A percentile compares a stretch with the other conserved stretches of the same genome.
Evolutionary conservation across 2,888 invertebrate genomes (phyloP).

Genomic region (Hanleya hanleyi): DNA sequence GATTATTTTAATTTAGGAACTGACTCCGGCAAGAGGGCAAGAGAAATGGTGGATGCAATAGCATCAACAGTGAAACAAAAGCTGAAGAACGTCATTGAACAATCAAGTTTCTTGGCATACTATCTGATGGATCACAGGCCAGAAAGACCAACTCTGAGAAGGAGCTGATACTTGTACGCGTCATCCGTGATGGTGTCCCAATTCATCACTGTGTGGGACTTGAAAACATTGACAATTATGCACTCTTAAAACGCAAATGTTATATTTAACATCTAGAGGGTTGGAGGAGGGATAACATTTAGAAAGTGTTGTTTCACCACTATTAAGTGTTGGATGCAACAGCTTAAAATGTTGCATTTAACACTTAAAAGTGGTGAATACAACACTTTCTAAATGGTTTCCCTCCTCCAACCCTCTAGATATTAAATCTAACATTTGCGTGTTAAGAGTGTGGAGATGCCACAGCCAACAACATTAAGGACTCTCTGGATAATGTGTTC

Average conservation of each 20-base stretch:
- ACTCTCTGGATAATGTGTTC: neutral
- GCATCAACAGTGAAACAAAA: neutral
- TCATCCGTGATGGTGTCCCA: slow-evolving; percentile 10
- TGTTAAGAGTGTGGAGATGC: slow-evolving; percentile 11
- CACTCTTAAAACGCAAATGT: too few species aligned
- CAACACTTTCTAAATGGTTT: too few species aligned
- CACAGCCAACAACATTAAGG: slow-evolving; percentile 6
- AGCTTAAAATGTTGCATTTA: too few species aligned
- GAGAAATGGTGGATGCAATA: neutral
- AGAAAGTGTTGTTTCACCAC: too few species aligned
- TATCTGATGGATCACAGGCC: slow-evolving; percentile 6
- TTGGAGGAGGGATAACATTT: too few species aligned
- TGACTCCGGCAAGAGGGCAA: neutral
- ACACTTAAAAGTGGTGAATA: too few species aligned
- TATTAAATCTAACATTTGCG: too few species aligned
- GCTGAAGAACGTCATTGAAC: neutral
- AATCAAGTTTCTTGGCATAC: neutral
- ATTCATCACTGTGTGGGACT: slow-evolving; percentile 8
- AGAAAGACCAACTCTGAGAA: slow-evolving; percentile 11
- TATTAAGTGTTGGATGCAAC: too few species aligned
- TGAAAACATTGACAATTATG: neutral
- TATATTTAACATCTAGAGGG: too few species aligned
- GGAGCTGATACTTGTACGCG: slow-evolving; percentile 1
- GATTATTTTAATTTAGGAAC: too few species aligned
- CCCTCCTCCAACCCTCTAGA: too few species aligned